Conservation (phyloP, 2,113 vertebrate species). For the Amblyornis subalaris region DNA sequence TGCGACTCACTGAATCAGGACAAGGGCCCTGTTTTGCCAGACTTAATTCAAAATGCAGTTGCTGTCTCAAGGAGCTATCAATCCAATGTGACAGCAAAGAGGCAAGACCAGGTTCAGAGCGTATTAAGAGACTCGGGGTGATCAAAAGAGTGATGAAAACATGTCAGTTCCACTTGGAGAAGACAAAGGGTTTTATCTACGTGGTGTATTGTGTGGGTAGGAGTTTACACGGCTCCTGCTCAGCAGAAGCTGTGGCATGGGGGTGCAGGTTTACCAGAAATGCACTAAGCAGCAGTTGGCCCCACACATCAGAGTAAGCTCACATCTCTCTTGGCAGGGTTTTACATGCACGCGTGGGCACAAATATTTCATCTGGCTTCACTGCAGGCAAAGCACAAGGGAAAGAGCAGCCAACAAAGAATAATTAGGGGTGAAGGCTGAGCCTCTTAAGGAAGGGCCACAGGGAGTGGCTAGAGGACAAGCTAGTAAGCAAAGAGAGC, state of each 20-base stretch:
- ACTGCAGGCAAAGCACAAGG: not conserved
- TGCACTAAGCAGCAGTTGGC: not conserved
- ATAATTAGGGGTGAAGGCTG: not conserved
- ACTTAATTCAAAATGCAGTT: conserved; percentile 29
- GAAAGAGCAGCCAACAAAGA: not conserved
- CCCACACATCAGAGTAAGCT: not conserved
- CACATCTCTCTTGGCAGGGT: not conserved
- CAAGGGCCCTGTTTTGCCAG: not conserved
- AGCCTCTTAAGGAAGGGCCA: not conserved
- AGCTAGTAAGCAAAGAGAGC: not conserved
- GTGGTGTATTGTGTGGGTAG: not conserved
- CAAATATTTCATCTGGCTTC: not conserved
- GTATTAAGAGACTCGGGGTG: not conserved
- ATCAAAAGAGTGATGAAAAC: conserved; percentile 52
- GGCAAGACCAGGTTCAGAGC: not conserved
- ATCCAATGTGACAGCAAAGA: conserved; percentile 33
- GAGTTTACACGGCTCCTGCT: accelerated
- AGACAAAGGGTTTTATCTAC: conserved; percentile 18
- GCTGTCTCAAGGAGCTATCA: conserved; percentile 29
- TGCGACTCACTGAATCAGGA: not conserved
- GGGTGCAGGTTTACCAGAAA: not conserved
- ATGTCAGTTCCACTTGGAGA: conserved; percentile 6
- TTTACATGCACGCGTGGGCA: not conserved
- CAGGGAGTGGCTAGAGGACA: not conserved
- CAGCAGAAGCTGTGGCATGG: not conserved